A percentile compares a stretch with the other conserved stretches of the same genome.
These are phyloP conservation scores for Pempheris klunzingeri DNA, from an alignment of 2,797 vertebrate species.

Conservation along the genomic window DNA sequence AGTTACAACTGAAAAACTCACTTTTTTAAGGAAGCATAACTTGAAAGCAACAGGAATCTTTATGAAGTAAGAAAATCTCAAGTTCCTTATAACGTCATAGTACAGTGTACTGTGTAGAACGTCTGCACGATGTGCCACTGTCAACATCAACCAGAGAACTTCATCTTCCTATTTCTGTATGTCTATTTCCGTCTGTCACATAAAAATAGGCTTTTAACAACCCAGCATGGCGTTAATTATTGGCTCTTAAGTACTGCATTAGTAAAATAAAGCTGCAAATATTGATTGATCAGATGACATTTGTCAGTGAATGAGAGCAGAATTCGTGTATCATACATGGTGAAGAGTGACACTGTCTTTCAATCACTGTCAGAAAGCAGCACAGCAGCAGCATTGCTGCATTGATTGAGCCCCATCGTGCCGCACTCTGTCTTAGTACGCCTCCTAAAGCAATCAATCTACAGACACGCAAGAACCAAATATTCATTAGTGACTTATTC, in stretches of 20 bases:
- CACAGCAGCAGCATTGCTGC: conserved; percentile 62
- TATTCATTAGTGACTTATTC: conserved; percentile 83
- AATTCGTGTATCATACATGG: conserved; percentile 69
- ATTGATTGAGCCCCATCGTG: conserved; percentile 70
- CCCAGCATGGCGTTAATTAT: conserved; percentile 84
- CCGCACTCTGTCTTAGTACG: conserved; percentile 67
- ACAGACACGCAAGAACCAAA: conserved; percentile 73
- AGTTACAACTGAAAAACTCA: conserved; percentile 5
- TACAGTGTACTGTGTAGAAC: conserved; percentile 34
- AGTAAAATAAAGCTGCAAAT: conserved; percentile 87
- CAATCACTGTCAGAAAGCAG: conserved; percentile 81
- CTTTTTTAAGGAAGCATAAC: conserved; percentile 32
- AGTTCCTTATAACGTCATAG: conserved; percentile 44
- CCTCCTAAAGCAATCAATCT: conserved; percentile 82
- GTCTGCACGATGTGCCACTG: conserved; percentile 59
- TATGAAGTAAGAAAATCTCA: conserved; percentile 5
- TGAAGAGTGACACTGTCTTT: conserved; percentile 74
- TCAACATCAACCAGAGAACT: conserved; percentile 75
- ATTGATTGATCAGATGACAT: conserved; percentile 85
- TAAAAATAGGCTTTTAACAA: conserved; percentile 90
- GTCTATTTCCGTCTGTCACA: conserved; percentile 88
- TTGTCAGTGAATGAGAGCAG: conserved; percentile 71
- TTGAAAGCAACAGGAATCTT: conserved; percentile 50
- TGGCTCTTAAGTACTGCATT: conserved; percentile 81
- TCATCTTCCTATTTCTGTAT: conserved; percentile 83